Base-by-base conservation (phyloP, 2,113 vertebrate genomes). In the Tenrec ecaudatus region DNA sequence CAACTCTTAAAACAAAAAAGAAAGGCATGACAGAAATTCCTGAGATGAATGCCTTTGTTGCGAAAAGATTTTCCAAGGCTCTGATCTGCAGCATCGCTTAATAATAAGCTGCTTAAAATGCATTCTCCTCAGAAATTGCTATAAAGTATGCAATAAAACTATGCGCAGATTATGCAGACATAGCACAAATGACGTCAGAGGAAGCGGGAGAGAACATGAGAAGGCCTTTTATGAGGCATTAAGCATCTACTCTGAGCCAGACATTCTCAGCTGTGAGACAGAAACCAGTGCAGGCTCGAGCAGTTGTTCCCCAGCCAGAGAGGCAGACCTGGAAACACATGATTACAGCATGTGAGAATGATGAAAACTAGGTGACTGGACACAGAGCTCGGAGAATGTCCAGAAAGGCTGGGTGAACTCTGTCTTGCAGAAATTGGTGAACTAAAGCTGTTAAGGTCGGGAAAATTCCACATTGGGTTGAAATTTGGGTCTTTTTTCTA, bases 71-170 rank as follows among this genome's bases (percentile, higher is more conserved):
- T 47, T 92, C 38, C 20, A 93, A 87, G 4, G 68, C 66, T 58
- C 9, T 80, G 14, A 40, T 94, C 80, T 22, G 83, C 53, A 90
- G 1, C 15, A 27, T 53, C 11, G 53, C 23, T 82, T 31, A 81
- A 3, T 27, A 47, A 12, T 71, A 76, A 73, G 86, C 7, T 91
- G 36, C 25, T 20, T 25, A 53, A 78, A 95, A 25, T 22, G 75
- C 31, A 77, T 79, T 88, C 82, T 85, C 40, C 60, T 29, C n/a
- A 78, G 16, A 66, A 90, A 90, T 88, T 88, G 62, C 5, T 57
- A 60, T 89, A 58, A 80, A 94, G 77, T 91, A 92, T 83, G 81
- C 93, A 95, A 94, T 86, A 83, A 94, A 82, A 7, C 0, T 38
- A 38, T 31, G 14, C 25, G 75, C 25, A 79, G 53, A 81, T 90